Evolutionary conservation across 2,113 vertebrate species (phyloP).

Genomic region (Gorsachius goisagi): DNA sequence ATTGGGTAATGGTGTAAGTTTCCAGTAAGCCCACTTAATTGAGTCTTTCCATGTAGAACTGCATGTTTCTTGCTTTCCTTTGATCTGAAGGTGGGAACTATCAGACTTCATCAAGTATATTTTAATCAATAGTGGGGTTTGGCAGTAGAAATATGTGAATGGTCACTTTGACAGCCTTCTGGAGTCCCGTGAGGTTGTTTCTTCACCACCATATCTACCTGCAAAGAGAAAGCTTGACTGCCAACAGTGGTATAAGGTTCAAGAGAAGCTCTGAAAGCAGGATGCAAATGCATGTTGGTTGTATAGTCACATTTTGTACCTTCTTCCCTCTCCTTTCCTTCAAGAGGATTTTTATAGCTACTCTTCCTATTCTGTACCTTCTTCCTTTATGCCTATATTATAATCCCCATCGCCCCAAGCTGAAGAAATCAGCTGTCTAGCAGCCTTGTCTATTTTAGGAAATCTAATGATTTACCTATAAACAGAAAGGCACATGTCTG

Average conservation of each 20-base stretch:
- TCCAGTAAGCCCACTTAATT: neutral
- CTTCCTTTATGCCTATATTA: neutral
- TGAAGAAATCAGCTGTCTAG: neutral
- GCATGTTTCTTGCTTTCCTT: neutral
- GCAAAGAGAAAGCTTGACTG: neutral
- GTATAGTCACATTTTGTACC: neutral
- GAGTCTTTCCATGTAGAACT: neutral
- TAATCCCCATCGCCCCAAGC: neutral
- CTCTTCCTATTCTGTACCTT: neutral
- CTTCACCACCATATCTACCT: neutral
- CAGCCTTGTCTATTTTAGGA: conserved; percentile 12
- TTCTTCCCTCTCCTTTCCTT: neutral
- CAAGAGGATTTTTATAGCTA: neutral
- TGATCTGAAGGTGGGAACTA: neutral
- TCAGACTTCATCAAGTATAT: neutral
- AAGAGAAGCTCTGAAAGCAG: neutral
- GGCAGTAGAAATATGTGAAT: neutral
- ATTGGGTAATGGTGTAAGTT: neutral
- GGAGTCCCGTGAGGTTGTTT: neutral
- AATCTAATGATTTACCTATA: conserved; percentile 22
- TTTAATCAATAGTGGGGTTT: neutral
- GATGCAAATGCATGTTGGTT: neutral
- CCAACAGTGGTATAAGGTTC: neutral
- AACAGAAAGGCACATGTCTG: neutral
- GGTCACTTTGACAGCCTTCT: neutral